Evolutionary conservation across 2,797 vertebrate species (phyloP), one percentile per base, ranked within the genome.

Genomic region (Apogon talboti): DNA sequence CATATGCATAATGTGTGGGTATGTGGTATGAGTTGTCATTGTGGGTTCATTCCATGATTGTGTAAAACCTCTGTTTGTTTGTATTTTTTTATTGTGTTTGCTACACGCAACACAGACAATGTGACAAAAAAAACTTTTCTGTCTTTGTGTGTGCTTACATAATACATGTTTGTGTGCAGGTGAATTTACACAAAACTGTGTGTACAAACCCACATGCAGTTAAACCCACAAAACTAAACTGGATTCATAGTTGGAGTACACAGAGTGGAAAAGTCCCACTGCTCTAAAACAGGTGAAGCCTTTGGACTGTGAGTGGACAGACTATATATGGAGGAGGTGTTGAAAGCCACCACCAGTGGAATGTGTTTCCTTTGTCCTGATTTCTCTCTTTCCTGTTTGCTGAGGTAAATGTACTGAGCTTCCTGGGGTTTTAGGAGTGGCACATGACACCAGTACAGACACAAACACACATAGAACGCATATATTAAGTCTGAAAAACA

Each of bases 321-420:
- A 75, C 12, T 46, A 28, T 28, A 55, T 12, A 45, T 18, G 12
- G 45, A 18, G 41, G 18, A 54, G 16, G 79, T 83, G 81, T 55
- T 79, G 74, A 86, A 77, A 82, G 65, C 57, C 71, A 83, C 62
- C 64, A 72, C 69, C 69, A 55, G 74, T 65, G 80, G 79, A 88
- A 87, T 82, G 79, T 4, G 61, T 74, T 73, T 71, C 65, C 72
- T 73, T 59, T 24, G 75, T 41, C 24, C 28, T 21, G 38, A 64
- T 37, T 81, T 79, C 55, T 72, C 50, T 51, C 42, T 79, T 87
- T 91, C 78, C 84, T 87, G 86, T 84, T 84, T 60, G 68, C 42
- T 59, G 16, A 76, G n/a, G 11, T 40, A 65, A 49, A 24, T 21
- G 53, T 57, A 47, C 47, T 56, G 38, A 21, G 15, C 24, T 53